These are phyloP conservation scores for Heterohyrax brucei DNA, from an alignment of 2,797 vertebrate species.

Conservation along the genomic window DNA sequence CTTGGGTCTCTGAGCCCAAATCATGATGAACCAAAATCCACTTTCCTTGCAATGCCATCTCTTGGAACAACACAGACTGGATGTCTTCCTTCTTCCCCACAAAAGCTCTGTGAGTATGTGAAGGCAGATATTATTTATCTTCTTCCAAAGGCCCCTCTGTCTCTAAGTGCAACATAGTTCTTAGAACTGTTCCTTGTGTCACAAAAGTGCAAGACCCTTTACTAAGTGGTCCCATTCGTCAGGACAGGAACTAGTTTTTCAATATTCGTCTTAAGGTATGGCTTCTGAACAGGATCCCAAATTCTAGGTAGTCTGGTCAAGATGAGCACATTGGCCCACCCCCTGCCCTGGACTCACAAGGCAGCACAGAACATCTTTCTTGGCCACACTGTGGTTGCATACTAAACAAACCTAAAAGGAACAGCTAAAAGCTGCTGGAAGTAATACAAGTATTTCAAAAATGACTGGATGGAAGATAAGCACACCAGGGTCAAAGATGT, in stretches of 20 bases:
- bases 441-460: constrained; percentile 49
- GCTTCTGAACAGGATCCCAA: neutral
- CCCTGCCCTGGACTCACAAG: neutral
- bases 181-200: neutral
- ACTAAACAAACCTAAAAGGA: neutral
- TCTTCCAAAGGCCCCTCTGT: neutral
- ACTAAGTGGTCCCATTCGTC: neutral
- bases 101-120: neutral
- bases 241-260: neutral
- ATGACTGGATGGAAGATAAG: constrained; percentile 20
- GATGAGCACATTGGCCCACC: neutral
- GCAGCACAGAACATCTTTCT: neutral
- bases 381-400: neutral
- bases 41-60: constrained; percentile 29
- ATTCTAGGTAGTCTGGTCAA: neutral
- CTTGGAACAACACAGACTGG: neutral
- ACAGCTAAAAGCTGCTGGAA: neutral
- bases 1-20: constrained; percentile 47
- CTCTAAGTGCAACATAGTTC: neutral
- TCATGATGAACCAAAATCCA: constrained; percentile 25
- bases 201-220: neutral
- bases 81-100: neutral
- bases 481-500: neutral
- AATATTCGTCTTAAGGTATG: neutral
- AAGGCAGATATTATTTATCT: neutral